A percentile compares a stretch with the other conserved stretches of the same genome.
phyloP scores from a whole-genome alignment of 2,797 vertebrate species.

The Acrossocheilus wenchowensis region DNA sequence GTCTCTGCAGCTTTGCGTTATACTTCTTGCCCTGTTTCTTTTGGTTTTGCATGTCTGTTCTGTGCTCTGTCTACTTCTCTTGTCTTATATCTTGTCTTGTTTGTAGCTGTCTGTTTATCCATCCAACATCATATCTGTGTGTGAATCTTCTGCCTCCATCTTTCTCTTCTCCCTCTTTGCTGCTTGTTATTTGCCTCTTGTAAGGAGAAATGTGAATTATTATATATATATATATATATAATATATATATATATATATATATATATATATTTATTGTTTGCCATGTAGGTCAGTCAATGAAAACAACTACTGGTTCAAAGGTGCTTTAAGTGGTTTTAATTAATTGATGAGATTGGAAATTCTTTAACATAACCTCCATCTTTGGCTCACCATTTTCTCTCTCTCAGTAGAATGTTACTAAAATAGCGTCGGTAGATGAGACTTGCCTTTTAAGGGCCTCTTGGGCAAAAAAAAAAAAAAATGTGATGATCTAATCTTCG shows the following conservation, averaged over 20 bases:
- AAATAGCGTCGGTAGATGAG: neutral
- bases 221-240: neutral
- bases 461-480: neutral
- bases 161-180: neutral
- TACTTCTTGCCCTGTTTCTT: neutral
- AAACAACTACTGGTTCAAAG: slow-evolving; percentile 44
- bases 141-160: neutral
- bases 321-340: slow-evolving; percentile 48
- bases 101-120: neutral
- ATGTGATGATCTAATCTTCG: neutral
- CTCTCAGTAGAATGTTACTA: slow-evolving; percentile 5
- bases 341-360: slow-evolving; percentile 52
- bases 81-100: neutral
- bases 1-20: neutral
- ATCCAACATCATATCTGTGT: neutral
- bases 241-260: too few relatives aligned
- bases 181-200: slow-evolving; percentile 34
- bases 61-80: slow-evolving; percentile 5
- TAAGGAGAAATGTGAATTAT: neutral
- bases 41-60: neutral
- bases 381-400: neutral
- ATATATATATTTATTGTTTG: neutral
- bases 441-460: neutral
- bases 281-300: slow-evolving; percentile 29
- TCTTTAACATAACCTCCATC: slow-evolving; percentile 34